phyloP scores from a whole-genome alignment of 1,140 invertebrate species.

The Pantala flavescens region DNA sequence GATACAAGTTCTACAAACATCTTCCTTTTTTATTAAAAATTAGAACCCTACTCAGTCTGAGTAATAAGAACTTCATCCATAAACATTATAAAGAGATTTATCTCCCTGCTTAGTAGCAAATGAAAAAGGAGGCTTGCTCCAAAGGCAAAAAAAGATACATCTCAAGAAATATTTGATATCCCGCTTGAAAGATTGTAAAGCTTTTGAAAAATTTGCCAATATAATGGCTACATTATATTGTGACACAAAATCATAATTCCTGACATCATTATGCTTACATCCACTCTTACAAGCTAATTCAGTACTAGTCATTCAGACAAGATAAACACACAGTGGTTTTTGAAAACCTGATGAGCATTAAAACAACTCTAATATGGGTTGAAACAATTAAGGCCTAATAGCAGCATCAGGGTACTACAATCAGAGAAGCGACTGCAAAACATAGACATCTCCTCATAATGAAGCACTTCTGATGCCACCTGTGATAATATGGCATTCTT shows the following conservation, averaged over 20 bases:
- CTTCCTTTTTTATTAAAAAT: no score
- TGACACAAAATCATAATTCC: background rate
- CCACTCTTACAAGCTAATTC: background rate
- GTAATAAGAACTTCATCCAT: no score
- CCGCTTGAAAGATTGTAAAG: no score
- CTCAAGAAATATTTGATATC: no score
- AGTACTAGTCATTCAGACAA: background rate
- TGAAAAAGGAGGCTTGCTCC: no score
- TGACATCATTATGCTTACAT: background rate
- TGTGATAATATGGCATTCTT: background rate
- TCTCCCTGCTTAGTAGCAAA: no score
- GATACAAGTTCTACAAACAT: no score
- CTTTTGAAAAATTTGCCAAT: background rate
- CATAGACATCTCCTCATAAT: background rate
- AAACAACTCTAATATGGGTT: background rate
- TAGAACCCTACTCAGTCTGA: no score
- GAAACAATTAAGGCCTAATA: constrained; percentile 3
- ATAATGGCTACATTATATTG: background rate
- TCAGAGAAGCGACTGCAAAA: constrained; percentile 8
- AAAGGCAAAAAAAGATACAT: no score
- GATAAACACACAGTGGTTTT: background rate
- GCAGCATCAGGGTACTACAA: constrained; percentile 3
- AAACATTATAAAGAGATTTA: no score
- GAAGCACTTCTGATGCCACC: background rate
- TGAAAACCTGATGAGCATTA: background rate